A percentile compares a stretch with the other conserved stretches of the same genome.
Evolutionary conservation across 2,888 invertebrate species (phyloP).

Genomic region (Ophioninae sp.): DNA sequence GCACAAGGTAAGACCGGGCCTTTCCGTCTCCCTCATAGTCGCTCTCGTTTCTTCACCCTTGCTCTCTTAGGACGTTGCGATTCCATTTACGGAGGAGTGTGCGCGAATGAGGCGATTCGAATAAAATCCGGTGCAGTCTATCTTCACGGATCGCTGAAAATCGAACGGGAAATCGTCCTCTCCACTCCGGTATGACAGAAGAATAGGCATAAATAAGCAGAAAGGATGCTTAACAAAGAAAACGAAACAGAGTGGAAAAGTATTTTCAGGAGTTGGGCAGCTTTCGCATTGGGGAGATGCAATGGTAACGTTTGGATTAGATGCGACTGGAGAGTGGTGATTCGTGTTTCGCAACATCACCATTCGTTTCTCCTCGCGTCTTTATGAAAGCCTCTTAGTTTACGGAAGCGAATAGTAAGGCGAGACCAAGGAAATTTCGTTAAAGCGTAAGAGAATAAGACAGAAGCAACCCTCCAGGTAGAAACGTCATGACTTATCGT

Average conservation of each 20-base stretch:
- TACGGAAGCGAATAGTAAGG: slow-evolving; percentile 48
- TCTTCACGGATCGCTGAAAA: slow-evolving; percentile 57
- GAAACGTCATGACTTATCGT: slow-evolving; percentile 53
- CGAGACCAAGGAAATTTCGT: slow-evolving; percentile 54
- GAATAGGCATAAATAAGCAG: neutral
- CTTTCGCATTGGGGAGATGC: slow-evolving; percentile 6
- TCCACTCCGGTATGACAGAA: slow-evolving; percentile 13
- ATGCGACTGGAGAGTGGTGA: slow-evolving; percentile 20
- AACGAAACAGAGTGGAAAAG: slow-evolving; percentile 14
- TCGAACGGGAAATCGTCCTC: slow-evolving; percentile 57
- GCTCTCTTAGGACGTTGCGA: slow-evolving; percentile 42
- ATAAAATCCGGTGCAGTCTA: slow-evolving; percentile 55
- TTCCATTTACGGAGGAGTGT: slow-evolving; percentile 47
- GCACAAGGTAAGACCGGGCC: slow-evolving; percentile 49
- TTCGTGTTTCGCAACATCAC: slow-evolving; percentile 5
- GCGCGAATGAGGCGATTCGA: slow-evolving; percentile 47
- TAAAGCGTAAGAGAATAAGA: slow-evolving; percentile 23
- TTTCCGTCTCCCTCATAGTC: slow-evolving; percentile 17
- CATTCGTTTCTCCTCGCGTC: slow-evolving; percentile 30
- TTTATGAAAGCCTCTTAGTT: slow-evolving; percentile 58
- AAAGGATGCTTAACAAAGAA: neutral
- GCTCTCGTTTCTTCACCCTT: slow-evolving; percentile 4
- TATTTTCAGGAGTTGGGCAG: slow-evolving; percentile 46
- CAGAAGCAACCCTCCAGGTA: slow-evolving; percentile 28
- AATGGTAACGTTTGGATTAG: slow-evolving; percentile 33